A percentile compares a stretch with the other conserved stretches of the same genome.
These are phyloP conservation scores for Anser cygnoides DNA, from an alignment of 2,113 vertebrate species.

Conservation along the genomic window DNA sequence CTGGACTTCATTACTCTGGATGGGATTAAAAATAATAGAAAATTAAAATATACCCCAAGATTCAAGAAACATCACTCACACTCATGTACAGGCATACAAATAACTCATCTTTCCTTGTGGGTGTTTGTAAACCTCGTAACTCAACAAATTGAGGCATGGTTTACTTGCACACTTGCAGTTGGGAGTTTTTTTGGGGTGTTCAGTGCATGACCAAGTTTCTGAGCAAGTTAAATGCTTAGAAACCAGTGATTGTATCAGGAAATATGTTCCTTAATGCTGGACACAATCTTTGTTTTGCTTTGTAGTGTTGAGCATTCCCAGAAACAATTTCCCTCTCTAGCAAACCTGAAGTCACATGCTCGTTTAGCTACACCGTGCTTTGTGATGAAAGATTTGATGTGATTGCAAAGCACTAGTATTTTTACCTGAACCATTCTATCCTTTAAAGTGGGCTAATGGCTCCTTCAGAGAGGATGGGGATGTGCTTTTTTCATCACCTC, in stretches of 20 bases:
- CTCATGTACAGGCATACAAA: neutral
- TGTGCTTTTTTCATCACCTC: neutral
- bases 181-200: neutral
- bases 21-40: neutral
- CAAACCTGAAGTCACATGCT: accelerated
- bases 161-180: neutral
- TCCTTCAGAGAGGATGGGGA: neutral
- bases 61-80: neutral
- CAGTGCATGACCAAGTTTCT: neutral
- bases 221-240: neutral
- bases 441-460: neutral
- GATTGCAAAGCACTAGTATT: neutral
- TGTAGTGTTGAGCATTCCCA: neutral
- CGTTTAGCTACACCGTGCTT: neutral
- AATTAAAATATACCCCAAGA: neutral
- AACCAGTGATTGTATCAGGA: neutral
- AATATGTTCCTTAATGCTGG: neutral
- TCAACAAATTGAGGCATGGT: accelerated
- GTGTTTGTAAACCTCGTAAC: neutral
- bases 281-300: neutral
- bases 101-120: neutral
- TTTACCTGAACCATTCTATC: neutral
- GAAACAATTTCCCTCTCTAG: neutral
- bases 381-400: neutral
- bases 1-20: neutral